Percentiles rank a stretch among this genome's conserved stretches.
These are phyloP conservation scores for Tragelaphus imberbis DNA, from an alignment of 2,113 vertebrate species.

Conservation along the genomic window DNA sequence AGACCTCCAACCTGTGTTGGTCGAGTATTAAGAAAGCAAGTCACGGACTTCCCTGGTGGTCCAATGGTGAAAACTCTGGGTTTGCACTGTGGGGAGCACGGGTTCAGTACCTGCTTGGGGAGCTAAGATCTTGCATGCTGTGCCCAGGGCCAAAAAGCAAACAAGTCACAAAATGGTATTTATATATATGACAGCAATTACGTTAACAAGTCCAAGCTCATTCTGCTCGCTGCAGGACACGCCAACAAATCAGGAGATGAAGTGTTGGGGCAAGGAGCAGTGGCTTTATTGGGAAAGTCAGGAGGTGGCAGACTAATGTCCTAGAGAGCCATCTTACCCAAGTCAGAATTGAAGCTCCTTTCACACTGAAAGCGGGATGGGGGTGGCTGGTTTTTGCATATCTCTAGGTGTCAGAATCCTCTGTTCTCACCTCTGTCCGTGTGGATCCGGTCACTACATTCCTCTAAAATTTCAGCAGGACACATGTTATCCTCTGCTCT, in stretches of 20 bases:
- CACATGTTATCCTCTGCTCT: neutral
- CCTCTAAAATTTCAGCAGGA: neutral
- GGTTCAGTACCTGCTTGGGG: neutral
- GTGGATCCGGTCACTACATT: neutral
- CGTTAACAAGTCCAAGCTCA: neutral
- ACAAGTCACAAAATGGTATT: neutral
- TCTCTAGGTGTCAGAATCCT: neutral
- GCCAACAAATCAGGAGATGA: too few species aligned
- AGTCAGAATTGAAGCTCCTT: neutral
- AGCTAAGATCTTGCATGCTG: neutral
- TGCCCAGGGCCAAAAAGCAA: neutral
- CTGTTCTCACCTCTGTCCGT: neutral
- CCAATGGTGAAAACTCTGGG: neutral
- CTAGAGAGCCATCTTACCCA: neutral
- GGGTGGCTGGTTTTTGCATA: too few species aligned
- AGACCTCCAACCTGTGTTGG: neutral
- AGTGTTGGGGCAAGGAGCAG: neutral
- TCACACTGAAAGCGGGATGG: neutral
- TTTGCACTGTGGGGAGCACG: neutral
- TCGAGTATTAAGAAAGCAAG: neutral
- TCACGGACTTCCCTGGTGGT: neutral
- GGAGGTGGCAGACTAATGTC: neutral
- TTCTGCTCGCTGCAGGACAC: neutral
- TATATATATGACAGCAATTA: neutral
- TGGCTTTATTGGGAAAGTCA: neutral